Base-by-base conservation (phyloP, 2,113 vertebrate species). In the Parus major region DNA sequence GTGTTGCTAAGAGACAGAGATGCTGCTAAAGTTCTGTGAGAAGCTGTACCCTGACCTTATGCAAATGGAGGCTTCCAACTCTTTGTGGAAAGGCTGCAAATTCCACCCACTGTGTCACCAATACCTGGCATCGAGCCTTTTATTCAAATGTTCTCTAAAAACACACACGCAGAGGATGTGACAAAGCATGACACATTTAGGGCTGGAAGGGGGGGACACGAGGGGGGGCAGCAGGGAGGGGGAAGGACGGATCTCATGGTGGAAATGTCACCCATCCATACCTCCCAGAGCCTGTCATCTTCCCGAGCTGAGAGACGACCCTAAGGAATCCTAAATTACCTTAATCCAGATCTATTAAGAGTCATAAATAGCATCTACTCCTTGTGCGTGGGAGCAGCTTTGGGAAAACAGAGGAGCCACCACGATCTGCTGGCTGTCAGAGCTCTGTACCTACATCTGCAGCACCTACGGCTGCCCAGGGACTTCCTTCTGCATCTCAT, bases 1-100 rank as follows among this genome's bases (percentile, higher is more conserved):
- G 98, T 98, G 99, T 99, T 99, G 99, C 99, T 99, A 99, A 99
- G 99, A 99, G 98, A 99, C 99, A 96, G 98, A 97, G 99, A 99
- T 98, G 99, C 98, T 98, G 99, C 98, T 98, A 98, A 99, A 99
- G 99, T 99, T 99, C 98, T 98, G 98, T 98, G 98, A 98, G 98
- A 98, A 98, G 98, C 98, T 97, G 97, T 97, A 98, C 98, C 98
- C 98, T 99, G 99, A 99, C 99, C 99, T 99, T 99, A 99, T 99
- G 99, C 99, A 99, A 99, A 99, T 99, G 96, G 97, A 97, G 98
- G 98, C 98, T 98, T 98, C 98, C 98, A 98, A 98, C 98, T 98
- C 98, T 98, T 99, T 99, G 98, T 99, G 98, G 97, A 98, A 96
- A 97, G 98, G 98, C 98, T 98, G 98, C 96, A 97, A 98, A 98